phyloP scores from a whole-genome alignment of 2,888 invertebrate genomes.

The Hypomecis atomaria region DNA sequence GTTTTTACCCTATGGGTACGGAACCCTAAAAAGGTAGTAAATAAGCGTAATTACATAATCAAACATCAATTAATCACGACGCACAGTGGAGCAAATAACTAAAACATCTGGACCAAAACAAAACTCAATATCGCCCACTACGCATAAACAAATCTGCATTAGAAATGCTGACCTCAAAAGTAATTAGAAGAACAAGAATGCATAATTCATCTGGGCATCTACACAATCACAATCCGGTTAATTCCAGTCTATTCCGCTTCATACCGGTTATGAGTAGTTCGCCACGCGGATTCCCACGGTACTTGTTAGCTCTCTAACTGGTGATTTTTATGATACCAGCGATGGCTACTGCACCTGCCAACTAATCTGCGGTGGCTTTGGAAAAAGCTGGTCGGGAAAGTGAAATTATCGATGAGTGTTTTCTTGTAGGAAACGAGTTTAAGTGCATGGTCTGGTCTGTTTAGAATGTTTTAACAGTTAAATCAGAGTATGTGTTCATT shows the following conservation, averaged over 20 bases:
- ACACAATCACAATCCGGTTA: constrained; percentile 21
- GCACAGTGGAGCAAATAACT: constrained; percentile 14
- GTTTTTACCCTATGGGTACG: too few species aligned
- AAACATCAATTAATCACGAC: background rate
- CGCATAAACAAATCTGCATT: constrained; percentile 28
- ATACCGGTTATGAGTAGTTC: constrained; percentile 42
- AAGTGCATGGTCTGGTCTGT: background rate
- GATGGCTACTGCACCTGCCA: constrained; percentile 18
- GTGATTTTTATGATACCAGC: constrained; percentile 34
- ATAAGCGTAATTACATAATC: background rate
- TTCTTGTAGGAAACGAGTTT: constrained; percentile 18
- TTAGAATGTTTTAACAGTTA: too few species aligned
- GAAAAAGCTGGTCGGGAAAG: constrained; percentile 35
- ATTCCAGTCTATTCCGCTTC: constrained; percentile 5
- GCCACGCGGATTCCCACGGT: constrained; percentile 44
- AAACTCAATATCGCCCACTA: constrained; percentile 38
- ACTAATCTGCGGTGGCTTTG: constrained; percentile 16
- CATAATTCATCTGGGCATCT: constrained; percentile 43
- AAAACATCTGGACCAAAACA: constrained; percentile 32
- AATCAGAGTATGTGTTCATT: too few species aligned
- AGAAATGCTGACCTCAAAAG: constrained; percentile 45
- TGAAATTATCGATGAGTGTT: constrained; percentile 32
- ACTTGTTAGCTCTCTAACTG: constrained; percentile 45
- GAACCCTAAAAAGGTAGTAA: too few species aligned
- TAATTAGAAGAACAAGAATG: constrained; percentile 46